Evolutionary conservation across 2,888 invertebrate genomes (phyloP).

Genomic region (Dusona sp.): DNA sequence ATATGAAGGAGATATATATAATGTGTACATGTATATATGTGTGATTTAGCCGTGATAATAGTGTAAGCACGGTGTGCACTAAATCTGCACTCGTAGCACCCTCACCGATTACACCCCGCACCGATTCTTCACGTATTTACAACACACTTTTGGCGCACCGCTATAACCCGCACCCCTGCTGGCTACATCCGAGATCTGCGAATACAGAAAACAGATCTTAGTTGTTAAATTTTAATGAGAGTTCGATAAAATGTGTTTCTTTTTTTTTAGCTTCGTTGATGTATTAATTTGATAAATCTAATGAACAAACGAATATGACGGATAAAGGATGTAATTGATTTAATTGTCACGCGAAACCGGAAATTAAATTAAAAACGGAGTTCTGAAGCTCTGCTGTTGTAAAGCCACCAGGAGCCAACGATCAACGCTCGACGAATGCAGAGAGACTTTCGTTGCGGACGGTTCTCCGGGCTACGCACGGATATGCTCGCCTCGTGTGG

Average conservation of each 20-base stretch:
- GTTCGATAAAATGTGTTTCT: not conserved
- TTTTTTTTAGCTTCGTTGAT: not conserved
- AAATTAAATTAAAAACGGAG: not conserved
- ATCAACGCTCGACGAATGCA: conserved; percentile 58
- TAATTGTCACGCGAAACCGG: not conserved
- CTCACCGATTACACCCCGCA: conserved; percentile 46
- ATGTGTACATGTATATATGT: conserved; percentile 22
- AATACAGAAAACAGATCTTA: conserved; percentile 50
- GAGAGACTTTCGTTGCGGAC: conserved; percentile 52
- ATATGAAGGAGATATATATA: conserved; percentile 29
- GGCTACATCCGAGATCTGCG: conserved; percentile 65
- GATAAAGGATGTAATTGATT: not conserved
- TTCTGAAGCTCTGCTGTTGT: not conserved
- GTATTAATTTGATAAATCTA: not conserved
- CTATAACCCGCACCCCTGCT: conserved; percentile 59
- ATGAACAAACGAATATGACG: not conserved
- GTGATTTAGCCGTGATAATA: conserved; percentile 3
- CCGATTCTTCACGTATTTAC: conserved; percentile 60
- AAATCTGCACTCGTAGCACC: conserved; percentile 53
- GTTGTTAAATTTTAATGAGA: not conserved
- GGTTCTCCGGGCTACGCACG: conserved; percentile 30
- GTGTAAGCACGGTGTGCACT: conserved; percentile 42
- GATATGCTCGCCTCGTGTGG: conserved; percentile 11
- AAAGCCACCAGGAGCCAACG: conserved; percentile 48
- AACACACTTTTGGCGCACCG: conserved; percentile 58